Conservation (phyloP, 2,797 vertebrate genomes). For the Catamblyrhynchus diadema region DNA sequence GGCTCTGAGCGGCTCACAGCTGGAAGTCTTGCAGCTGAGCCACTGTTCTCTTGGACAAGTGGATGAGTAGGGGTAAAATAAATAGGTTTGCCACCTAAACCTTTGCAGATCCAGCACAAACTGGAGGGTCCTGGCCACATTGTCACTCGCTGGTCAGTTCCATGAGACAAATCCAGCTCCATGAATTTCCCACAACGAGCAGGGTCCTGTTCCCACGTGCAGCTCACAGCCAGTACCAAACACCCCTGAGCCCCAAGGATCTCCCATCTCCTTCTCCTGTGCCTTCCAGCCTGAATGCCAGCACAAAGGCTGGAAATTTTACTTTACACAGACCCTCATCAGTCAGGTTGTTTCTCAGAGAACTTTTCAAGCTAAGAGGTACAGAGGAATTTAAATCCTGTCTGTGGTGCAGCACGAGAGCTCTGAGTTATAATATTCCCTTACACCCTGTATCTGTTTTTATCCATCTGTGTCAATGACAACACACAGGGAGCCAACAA, state of each 20-base stretch:
- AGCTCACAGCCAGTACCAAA: accelerated
- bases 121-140: background rate
- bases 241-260: background rate
- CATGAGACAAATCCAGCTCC: background rate
- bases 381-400: background rate
- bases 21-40: background rate
- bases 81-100: background rate
- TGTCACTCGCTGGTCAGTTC: background rate
- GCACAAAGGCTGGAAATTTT: background rate
- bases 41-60: background rate
- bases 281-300: background rate
- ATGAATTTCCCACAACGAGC: accelerated
- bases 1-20: too few species aligned
- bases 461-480: slow-evolving; percentile 9
- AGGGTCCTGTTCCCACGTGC: accelerated
- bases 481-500: background rate
- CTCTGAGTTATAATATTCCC: background rate
- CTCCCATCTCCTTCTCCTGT: background rate
- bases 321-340: background rate
- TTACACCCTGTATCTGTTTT: background rate
- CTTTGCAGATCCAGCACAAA: background rate
- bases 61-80: background rate
- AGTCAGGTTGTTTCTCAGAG: background rate
- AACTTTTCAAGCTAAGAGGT: background rate
- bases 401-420: background rate